Evolutionary conservation across 2,797 vertebrate genomes (phyloP), one percentile per base, ranked within the genome.

Genomic region (Aselliscus stoliczkanus): DNA sequence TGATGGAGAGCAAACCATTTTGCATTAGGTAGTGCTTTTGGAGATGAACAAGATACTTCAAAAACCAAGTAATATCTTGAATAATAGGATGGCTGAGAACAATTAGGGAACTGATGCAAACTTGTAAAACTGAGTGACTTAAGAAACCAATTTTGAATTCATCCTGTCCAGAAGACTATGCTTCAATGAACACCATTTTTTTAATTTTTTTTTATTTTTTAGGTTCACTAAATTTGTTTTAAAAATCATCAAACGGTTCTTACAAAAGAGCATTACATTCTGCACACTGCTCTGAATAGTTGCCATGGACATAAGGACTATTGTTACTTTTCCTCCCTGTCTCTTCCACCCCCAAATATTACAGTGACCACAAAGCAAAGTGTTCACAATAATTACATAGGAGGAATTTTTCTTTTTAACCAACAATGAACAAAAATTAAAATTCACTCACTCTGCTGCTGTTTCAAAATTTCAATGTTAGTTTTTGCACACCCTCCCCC

Each of bases 191-290:
- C n/a, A n/a, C n/a, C n/a, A n/a, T n/a, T n/a, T n/a, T n/a, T n/a
- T n/a, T n/a, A n/a, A n/a, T n/a, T n/a, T n/a, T n/a, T n/a, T n/a
- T n/a, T n/a, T n/a, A n/a, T n/a, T n/a, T n/a, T n/a, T n/a, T 97
- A 98, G 90, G 97, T 98, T 98, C 98, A 98, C 98, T 98, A 98
- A 97, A 98, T 99, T 98, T 98, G 97, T 99, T 98, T 98, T 98
- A 97, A 97, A 98, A 99, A 98, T 97, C 98, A 98, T 98, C 98
- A 97, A 98, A 98, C 97, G 97, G 98, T 98, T 98, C 98, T 98
- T 98, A 99, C 97, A 99, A 99, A 99, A 98, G 97, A 98, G 98
- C 98, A 97, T 98, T 99, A 99, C 98, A 99, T 99, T 99, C 98
- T 98, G 99, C 99, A 98, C 97, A 99, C 98, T 99, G 98, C 97